Base-by-base conservation (phyloP, 2,797 vertebrate species). In the Pogoniulus pusillus region DNA sequence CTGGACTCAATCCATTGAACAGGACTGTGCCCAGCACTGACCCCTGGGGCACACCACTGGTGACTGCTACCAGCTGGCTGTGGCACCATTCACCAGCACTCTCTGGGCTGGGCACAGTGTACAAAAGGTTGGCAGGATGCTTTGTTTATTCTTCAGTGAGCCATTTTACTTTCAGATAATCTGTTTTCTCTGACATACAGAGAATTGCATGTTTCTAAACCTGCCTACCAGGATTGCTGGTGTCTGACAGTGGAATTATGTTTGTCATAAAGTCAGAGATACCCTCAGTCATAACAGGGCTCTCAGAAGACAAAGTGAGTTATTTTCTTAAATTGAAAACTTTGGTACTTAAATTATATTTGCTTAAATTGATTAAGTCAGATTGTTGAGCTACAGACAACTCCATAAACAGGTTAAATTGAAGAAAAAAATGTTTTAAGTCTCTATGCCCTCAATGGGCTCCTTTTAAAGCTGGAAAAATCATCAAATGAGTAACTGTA, bases 71-170 rank as follows among this genome's bases (percentile, higher is more conserved):
- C n/a, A n/a, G n/a, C n/a, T n/a, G n/a, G n/a, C n/a, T n/a, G n/a
- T n/a, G n/a, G n/a, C n/a, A n/a, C n/a, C n/a, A n/a, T n/a, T n/a
- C n/a, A n/a, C n/a, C n/a, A n/a, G n/a, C n/a, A n/a, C n/a, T n/a
- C n/a, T n/a, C n/a, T n/a, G n/a, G n/a, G n/a, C n/a, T n/a, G n/a
- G 81, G 75, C 0, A 2, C 0, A 1, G 35, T 6, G 45, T 49
- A 2, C 27, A 29, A 43, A 82, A 11, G 27, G 51, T n/a, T 20
- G 83, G 41, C 65, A 72, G 51, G 39, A 47, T 49, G 70, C 43
- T 85, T 49, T 82, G 51, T 77, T 82, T 92, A 77, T 65, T 81
- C 88, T 85, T 87, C 10, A 23, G 30, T 66, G 90, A 89, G 65
- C 32, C 39, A 14, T 66, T 91, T 90, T 29, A 30, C 55, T 78